Base-by-base conservation (phyloP, 2,888 invertebrate genomes). In the Limnephilus rhombicus region DNA sequence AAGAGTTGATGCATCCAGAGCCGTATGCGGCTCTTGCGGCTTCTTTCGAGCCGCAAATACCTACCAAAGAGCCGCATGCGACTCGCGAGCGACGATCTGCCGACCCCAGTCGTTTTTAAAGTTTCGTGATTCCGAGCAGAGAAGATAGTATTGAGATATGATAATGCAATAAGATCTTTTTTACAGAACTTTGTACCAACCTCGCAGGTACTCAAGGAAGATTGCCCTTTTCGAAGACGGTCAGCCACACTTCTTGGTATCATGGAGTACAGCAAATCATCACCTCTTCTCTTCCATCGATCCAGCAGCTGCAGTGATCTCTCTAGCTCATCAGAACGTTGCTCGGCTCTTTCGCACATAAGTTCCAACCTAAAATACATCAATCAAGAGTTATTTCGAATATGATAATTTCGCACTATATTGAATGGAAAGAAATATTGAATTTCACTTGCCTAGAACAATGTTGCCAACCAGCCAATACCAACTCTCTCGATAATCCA, bases 261-360 rank as follows among this genome's bases (percentile, higher is more conserved):
- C 99, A 99, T 99, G 0, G 99, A 98, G 94, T 99, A 99, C 0
- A 99, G 96, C 7, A 99, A 96, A 94, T 98, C 98, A 94, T 99
- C 98, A 0, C 98, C 98, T 94, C 98, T 97, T 92, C 97, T 97
- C 95, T 98, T 98, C 98, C 98, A 98, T 68, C 98, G 97, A 94
- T 98, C 98, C 29, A 98, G 95, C 34, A 98, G 96, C 90, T 97
- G 96, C 94, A 98, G 96, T 80, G 98, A 98, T 94, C 97, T 97
- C 94, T 98, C 98, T 92, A 99, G 95, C 92, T 98, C 98, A 91
- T 97, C 96, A 80, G 98, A 98, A 92, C 98, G 96, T 94, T 97
- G 97, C 94, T 98, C 98, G 0, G 98, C 98, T 92, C 97, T 97
- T 94, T 98, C 98, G 94, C 98, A 98, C 96, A 98, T 97, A 92